phyloP scores from a whole-genome alignment of 2,888 invertebrate species.

The Agrilus mali region DNA sequence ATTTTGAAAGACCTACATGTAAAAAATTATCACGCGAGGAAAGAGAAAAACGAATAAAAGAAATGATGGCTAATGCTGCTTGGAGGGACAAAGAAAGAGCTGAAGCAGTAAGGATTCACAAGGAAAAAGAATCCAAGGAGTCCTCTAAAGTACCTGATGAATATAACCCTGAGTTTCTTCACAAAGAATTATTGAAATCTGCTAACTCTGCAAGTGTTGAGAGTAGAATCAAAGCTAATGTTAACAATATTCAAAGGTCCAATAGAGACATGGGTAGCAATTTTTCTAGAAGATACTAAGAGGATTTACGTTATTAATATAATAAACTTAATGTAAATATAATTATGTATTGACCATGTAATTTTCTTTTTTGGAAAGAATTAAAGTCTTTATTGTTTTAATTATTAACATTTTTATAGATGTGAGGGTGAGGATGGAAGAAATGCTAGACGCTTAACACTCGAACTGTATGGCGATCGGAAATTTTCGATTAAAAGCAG shows the following conservation, averaged over 20 bases:
- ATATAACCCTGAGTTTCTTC: constrained; percentile 41
- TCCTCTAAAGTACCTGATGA: constrained; percentile 32
- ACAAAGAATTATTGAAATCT: constrained; percentile 50
- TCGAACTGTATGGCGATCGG: too few species aligned
- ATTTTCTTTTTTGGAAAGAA: too few species aligned
- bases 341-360: too few species aligned
- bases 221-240: constrained; percentile 73
- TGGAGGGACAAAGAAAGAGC: constrained; percentile 56
- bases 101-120: constrained; percentile 48
- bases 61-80: constrained; percentile 75
- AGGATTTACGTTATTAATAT: too few species aligned
- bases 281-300: constrained; percentile 45
- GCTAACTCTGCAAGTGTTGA: constrained; percentile 63
- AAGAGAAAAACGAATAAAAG: constrained; percentile 54
- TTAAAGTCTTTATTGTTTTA: too few species aligned
- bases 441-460: too few species aligned
- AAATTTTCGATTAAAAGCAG: too few species aligned
- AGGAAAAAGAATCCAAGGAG: constrained; percentile 41
- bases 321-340: too few species aligned
- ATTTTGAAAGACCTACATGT: constrained; percentile 3
- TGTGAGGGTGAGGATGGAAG: too few species aligned
- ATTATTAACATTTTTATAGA: too few species aligned
- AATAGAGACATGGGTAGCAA: constrained; percentile 68
- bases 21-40: constrained; percentile 46
- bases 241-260: constrained; percentile 80